A percentile compares a stretch with the other conserved stretches of the same genome.
Evolutionary conservation across 2,888 invertebrate species (phyloP).

Genomic region (Calliphora vomitoria): DNA sequence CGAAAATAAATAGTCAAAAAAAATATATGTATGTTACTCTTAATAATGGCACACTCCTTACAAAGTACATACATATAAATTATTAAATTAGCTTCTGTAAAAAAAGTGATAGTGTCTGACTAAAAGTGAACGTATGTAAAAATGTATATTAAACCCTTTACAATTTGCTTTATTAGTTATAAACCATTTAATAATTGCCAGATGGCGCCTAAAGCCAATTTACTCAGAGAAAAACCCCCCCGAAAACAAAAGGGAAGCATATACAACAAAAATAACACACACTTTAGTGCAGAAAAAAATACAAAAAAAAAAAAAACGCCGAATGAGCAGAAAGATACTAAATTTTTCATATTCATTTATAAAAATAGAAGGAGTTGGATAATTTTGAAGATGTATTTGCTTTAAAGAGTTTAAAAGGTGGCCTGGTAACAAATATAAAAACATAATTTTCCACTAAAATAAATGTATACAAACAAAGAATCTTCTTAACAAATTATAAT

Average conservation of each 20-base stretch:
- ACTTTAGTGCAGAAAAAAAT: constrained; percentile 2
- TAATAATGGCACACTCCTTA: neutral
- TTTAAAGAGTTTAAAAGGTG: constrained; percentile 14
- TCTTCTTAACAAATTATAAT: constrained; percentile 35
- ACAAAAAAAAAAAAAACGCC: constrained; percentile 32
- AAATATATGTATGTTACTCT: too few species aligned
- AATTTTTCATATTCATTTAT: neutral
- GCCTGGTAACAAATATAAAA: constrained; percentile 56
- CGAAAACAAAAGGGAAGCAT: constrained; percentile 11
- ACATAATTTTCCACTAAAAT: constrained; percentile 71
- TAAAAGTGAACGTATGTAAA: neutral
- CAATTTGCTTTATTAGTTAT: constrained; percentile 55
- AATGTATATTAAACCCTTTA: constrained; percentile 46
- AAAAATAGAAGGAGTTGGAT: neutral
- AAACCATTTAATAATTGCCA: constrained; percentile 66
- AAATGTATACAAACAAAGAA: constrained; percentile 29
- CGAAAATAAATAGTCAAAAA: too few species aligned
- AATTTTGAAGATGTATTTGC: constrained; percentile 7
- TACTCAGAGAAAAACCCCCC: neutral
- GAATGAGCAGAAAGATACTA: neutral
- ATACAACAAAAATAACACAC: constrained; percentile 4
- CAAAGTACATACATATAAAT: neutral
- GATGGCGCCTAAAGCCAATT: constrained; percentile 60
- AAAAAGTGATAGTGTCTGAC: neutral
- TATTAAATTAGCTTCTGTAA: constrained; percentile 2